Evolutionary conservation across 2,888 invertebrate species (phyloP).

Genomic region (Syritta pipiens): DNA sequence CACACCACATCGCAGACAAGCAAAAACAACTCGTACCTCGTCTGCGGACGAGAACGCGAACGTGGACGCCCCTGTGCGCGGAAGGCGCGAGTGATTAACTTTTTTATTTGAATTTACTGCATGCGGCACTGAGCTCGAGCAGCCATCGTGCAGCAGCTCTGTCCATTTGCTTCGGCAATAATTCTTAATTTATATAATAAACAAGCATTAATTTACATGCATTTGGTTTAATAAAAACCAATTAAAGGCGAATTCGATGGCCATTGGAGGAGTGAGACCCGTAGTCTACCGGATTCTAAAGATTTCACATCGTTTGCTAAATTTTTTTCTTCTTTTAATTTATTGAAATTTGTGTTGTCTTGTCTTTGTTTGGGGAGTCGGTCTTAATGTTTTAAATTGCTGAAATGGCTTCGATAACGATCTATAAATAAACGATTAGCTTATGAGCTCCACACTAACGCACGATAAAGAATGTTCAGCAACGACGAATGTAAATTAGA

Average conservation of each 20-base stretch:
- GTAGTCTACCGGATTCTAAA: slow-evolving; percentile 42
- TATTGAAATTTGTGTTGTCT: slow-evolving; percentile 13
- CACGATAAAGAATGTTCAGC: slow-evolving; percentile 30
- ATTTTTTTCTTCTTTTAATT: slow-evolving; percentile 18
- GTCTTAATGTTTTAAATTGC: slow-evolving; percentile 31
- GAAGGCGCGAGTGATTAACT: slow-evolving; percentile 51
- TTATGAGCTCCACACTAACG: slow-evolving; percentile 21
- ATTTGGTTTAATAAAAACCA: slow-evolving; percentile 69
- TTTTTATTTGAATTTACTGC: slow-evolving; percentile 65
- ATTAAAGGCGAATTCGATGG: slow-evolving; percentile 65
- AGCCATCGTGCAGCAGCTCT: slow-evolving; percentile 27
- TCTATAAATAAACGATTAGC: slow-evolving; percentile 44
- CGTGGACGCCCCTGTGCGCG: neutral
- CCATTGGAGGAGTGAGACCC: slow-evolving; percentile 52
- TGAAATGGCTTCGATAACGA: slow-evolving; percentile 29
- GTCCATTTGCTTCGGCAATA: slow-evolving; percentile 56
- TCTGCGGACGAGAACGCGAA: neutral
- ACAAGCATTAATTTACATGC: slow-evolving; percentile 68
- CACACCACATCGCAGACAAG: slow-evolving; percentile 16
- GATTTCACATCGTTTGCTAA: slow-evolving; percentile 40
- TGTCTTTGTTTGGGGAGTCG: slow-evolving; percentile 26
- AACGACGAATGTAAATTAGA: too few species aligned
- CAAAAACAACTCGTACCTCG: slow-evolving; percentile 17
- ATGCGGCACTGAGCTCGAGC: slow-evolving; percentile 29
- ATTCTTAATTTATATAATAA: slow-evolving; percentile 68